phyloP scores from a whole-genome alignment of 2,888 invertebrate species.

The Plagodis dolabraria region DNA sequence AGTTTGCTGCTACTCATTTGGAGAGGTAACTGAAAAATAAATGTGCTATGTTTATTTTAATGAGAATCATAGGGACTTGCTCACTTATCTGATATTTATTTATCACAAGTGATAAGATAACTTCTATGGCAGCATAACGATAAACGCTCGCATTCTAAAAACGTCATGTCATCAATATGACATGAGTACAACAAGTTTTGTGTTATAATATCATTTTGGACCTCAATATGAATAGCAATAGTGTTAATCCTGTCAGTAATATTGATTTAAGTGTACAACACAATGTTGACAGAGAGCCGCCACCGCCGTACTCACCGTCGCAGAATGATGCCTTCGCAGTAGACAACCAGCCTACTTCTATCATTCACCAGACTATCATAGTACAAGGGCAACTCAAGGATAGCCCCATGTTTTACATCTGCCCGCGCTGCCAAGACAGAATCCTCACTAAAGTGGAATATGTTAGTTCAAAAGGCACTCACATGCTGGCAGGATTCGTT shows the following conservation, averaged over 20 bases:
- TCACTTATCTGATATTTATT: conserved; percentile 41
- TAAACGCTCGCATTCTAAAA: conserved; percentile 46
- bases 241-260: conserved; percentile 45
- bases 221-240: conserved; percentile 46
- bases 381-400: conserved; percentile 59
- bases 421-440: conserved; percentile 63
- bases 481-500: conserved; percentile 74
- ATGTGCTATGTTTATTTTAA: conserved; percentile 1
- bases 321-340: conserved; percentile 32
- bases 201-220: conserved; percentile 28
- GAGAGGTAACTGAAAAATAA: no score
- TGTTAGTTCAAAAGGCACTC: conserved; percentile 70
- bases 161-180: conserved; percentile 48
- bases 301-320: conserved; percentile 66
- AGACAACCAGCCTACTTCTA: conserved; percentile 46
- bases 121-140: conserved; percentile 41
- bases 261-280: conserved; percentile 41
- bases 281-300: conserved; percentile 53
- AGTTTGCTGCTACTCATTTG: no score
- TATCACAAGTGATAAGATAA: conserved; percentile 62
- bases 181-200: conserved; percentile 34
- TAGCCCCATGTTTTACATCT: conserved; percentile 58
- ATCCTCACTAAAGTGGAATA: conserved; percentile 66
- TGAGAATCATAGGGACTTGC: conserved; percentile 14
- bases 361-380: conserved; percentile 60